A percentile compares a stretch with the other conserved stretches of the same genome.
phyloP scores from a whole-genome alignment of 2,888 invertebrate genomes.

The Latrodectus elegans region DNA sequence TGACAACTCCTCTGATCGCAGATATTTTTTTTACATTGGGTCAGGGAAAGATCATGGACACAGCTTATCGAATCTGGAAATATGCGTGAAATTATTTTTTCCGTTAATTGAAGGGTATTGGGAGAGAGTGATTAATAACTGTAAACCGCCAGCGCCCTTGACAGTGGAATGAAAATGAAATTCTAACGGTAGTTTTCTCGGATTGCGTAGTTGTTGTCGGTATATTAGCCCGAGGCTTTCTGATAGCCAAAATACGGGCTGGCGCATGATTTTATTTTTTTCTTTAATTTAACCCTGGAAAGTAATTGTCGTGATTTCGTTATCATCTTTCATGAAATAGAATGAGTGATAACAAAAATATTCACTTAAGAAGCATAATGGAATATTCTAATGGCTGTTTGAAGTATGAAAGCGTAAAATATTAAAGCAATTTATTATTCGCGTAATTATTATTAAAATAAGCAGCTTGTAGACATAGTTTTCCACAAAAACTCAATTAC shows the following conservation, averaged over 20 bases:
- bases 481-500: no score
- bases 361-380: no score
- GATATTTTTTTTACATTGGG: not conserved
- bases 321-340: no score
- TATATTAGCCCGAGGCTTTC: not conserved
- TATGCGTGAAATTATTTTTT: slow-evolving; percentile 14
- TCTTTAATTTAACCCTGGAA: no score
- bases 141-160: slow-evolving; percentile 22
- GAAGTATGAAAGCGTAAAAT: no score
- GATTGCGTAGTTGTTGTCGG: not conserved
- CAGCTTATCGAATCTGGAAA: not conserved
- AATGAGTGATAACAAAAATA: no score
- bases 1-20: not conserved
- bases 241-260: slow-evolving; percentile 11
- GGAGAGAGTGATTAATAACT: slow-evolving; percentile 32
- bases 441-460: no score
- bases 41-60: not conserved
- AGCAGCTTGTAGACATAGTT: no score
- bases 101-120: slow-evolving; percentile 27
- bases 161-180: slow-evolving; percentile 52
- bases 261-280: no score
- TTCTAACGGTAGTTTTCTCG: slow-evolving; percentile 29
- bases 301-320: no score
- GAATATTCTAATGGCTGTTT: no score
- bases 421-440: no score